Conservation (phyloP, 2,888 invertebrate genomes). For the Apamea monoglypha region DNA sequence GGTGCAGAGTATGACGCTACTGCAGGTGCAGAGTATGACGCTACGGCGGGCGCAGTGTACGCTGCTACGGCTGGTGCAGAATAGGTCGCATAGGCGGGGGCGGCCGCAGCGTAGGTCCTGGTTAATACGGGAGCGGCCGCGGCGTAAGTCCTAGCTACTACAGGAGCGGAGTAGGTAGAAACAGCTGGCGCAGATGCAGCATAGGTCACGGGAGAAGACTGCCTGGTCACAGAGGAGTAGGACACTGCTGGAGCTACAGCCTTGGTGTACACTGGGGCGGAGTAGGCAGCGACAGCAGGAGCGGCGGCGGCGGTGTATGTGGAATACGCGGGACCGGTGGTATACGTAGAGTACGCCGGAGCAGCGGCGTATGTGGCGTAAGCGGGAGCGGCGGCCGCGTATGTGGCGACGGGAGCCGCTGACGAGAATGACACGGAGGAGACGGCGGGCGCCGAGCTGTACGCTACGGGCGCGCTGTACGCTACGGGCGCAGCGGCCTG, state of each 20-base stretch:
- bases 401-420: slow-evolving; percentile 61
- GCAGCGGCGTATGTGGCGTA: slow-evolving; percentile 14
- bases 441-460: slow-evolving; percentile 72
- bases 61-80: slow-evolving; percentile 83
- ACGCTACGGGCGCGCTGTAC: slow-evolving; percentile 76
- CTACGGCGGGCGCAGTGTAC: slow-evolving; percentile 87
- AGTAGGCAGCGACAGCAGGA: slow-evolving; percentile 79
- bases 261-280: slow-evolving; percentile 73
- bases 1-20: slow-evolving; percentile 67
- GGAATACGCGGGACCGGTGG: slow-evolving; percentile 68
- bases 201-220: slow-evolving; percentile 72
- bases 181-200: slow-evolving; percentile 76
- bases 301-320: slow-evolving; percentile 73
- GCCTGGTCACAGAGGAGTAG: slow-evolving; percentile 71
- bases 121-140: slow-evolving; percentile 79
- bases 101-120: slow-evolving; percentile 70
- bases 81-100: slow-evolving; percentile 65
- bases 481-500: slow-evolving; percentile 79
- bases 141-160: slow-evolving; percentile 74
- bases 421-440: slow-evolving; percentile 52
- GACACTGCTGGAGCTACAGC: slow-evolving; percentile 67
- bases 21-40: slow-evolving; percentile 53
- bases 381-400: slow-evolving; percentile 37
- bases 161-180: slow-evolving; percentile 79
- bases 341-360: slow-evolving; percentile 11